These are phyloP conservation scores for Dipodomys ordii DNA, from an alignment of 2,113 vertebrate species.

Conservation along the genomic window DNA sequence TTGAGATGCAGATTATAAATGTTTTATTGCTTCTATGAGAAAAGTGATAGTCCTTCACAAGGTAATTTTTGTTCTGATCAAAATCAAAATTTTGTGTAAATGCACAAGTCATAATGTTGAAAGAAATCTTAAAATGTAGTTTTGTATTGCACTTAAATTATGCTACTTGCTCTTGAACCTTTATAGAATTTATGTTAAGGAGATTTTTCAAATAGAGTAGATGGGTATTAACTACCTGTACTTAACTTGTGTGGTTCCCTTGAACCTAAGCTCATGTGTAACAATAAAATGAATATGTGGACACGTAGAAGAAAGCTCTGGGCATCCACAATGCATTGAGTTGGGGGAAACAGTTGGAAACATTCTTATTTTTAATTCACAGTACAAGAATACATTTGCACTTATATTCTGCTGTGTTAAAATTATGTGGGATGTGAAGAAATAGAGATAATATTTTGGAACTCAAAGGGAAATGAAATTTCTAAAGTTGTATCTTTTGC, in stretches of 20 bases:
- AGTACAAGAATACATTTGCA: neutral
- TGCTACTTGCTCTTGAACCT: neutral
- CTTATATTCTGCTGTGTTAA: no score
- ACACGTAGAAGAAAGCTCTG: neutral
- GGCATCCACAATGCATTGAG: neutral
- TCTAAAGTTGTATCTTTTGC: no score
- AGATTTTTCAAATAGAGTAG: neutral
- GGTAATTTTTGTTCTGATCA: neutral
- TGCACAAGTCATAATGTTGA: neutral
- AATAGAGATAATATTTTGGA: no score
- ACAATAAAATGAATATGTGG: neutral
- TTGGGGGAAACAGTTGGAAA: no score
- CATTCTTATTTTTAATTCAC: neutral
- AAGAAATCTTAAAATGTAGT: neutral
- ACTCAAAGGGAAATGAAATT: no score
- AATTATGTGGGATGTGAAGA: no score
- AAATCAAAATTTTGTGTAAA: neutral
- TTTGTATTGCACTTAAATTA: neutral
- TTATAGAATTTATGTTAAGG: neutral
- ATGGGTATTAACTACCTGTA: neutral
- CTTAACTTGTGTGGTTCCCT: fast-evolving
- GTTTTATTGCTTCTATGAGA: neutral
- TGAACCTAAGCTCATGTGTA: neutral
- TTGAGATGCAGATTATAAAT: no score
- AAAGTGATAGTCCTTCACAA: neutral